Evolutionary conservation across 2,888 invertebrate species (phyloP).

Genomic region (Dioctria linearis): DNA sequence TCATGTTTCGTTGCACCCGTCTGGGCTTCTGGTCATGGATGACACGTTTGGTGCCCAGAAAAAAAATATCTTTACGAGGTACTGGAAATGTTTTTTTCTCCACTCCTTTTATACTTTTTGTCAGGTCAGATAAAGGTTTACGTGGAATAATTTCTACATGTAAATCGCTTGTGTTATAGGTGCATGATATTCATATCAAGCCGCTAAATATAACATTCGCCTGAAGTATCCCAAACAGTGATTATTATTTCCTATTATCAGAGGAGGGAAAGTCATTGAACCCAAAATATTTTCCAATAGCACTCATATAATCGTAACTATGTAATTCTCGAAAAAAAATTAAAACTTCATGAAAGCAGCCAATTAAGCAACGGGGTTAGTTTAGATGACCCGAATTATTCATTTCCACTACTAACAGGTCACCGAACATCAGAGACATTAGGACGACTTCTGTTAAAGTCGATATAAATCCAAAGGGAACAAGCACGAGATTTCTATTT

Average conservation of each 20-base stretch:
- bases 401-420: constrained; percentile 43
- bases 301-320: neutral
- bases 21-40: neutral
- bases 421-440: constrained; percentile 11
- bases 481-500: constrained; percentile 23
- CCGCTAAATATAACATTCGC: too few relatives aligned
- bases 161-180: too few relatives aligned
- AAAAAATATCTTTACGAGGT: neutral
- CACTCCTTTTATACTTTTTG: neutral
- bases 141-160: neutral
- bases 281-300: constrained; percentile 13
- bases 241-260: neutral
- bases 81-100: neutral
- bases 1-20: constrained; percentile 22
- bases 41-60: neutral
- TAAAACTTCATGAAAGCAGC: constrained; percentile 25
- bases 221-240: too few relatives aligned
- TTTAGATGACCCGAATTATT: constrained; percentile 46
- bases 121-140: constrained; percentile 1
- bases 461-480: neutral
- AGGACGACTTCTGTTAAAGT: neutral
- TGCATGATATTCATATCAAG: too few relatives aligned
- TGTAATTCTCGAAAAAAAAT: constrained; percentile 8
- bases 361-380: constrained; percentile 37
- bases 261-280: constrained; percentile 14